Percentiles rank a stretch among this genome's conserved stretches.
These are phyloP conservation scores for Gobius niger DNA, from an alignment of 2,113 vertebrate species.

Conservation along the genomic window DNA sequence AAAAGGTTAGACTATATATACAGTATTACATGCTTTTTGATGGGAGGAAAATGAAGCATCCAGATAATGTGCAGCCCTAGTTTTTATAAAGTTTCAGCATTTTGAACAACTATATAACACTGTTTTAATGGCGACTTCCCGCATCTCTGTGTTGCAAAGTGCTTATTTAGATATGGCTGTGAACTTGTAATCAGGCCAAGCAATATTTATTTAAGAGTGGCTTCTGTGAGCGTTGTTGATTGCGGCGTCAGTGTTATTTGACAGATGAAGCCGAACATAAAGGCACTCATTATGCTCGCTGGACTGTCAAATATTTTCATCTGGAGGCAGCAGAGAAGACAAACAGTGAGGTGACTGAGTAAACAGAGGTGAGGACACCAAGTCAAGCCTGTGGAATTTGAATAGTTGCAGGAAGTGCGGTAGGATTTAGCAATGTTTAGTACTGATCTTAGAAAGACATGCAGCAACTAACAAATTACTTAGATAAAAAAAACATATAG, in stretches of 20 bases:
- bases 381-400: constrained; percentile 13
- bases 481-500: neutral
- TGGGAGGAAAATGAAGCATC: too few relatives aligned
- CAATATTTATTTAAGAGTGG: constrained; percentile 9
- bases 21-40: too few relatives aligned
- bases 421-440: neutral
- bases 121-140: neutral
- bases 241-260: constrained; percentile 5
- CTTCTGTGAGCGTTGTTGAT: constrained; percentile 18
- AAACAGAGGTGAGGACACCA: constrained; percentile 31
- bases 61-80: too few relatives aligned
- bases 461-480: too few relatives aligned
- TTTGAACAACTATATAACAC: too few relatives aligned
- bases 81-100: too few relatives aligned
- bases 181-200: constrained; percentile 3
- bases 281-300: constrained; percentile 24
- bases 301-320: constrained; percentile 44
- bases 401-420: neutral
- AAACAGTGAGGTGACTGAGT: constrained; percentile 51
- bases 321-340: constrained; percentile 26
- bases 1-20: too few relatives aligned
- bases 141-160: constrained; percentile 10
- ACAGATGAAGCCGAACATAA: constrained; percentile 21
- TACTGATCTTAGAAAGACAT: neutral
- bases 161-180: constrained; percentile 12